These are phyloP conservation scores for Picathartes gymnocephalus DNA, from an alignment of 2,113 vertebrate species.

Conservation along the genomic window DNA sequence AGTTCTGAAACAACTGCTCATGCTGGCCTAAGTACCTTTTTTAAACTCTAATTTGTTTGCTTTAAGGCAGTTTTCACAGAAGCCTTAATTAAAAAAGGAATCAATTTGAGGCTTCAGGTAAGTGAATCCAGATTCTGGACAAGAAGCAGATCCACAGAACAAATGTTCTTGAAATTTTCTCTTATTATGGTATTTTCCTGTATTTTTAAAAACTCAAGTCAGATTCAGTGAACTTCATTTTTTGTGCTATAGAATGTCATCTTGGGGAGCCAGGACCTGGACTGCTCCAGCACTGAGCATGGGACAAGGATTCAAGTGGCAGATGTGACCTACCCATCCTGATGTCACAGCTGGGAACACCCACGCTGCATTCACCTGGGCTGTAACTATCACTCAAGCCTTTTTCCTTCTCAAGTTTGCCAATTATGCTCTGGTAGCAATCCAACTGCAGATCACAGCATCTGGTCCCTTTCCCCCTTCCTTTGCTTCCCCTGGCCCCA, in stretches of 20 bases:
- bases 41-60: neutral
- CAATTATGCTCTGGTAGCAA: neutral
- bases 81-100: neutral
- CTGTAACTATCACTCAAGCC: neutral
- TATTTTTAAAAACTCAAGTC: neutral
- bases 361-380: neutral
- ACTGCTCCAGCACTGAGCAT: accelerated
- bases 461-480: neutral
- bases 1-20: neutral
- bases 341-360: neutral
- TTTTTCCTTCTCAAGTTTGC: neutral
- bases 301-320: neutral
- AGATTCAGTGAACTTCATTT: neutral
- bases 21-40: neutral
- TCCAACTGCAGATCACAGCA: accelerated
- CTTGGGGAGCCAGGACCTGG: neutral
- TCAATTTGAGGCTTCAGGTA: neutral
- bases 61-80: neutral
- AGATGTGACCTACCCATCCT: accelerated
- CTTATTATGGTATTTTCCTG: neutral
- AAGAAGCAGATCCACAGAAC: neutral
- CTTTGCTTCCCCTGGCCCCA: neutral
- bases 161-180: neutral
- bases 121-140: neutral
- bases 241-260: neutral